Percentiles rank a stretch among this genome's conserved stretches.
phyloP scores from a whole-genome alignment of 1,140 invertebrate genomes.

The Cydia fagiglandana region DNA sequence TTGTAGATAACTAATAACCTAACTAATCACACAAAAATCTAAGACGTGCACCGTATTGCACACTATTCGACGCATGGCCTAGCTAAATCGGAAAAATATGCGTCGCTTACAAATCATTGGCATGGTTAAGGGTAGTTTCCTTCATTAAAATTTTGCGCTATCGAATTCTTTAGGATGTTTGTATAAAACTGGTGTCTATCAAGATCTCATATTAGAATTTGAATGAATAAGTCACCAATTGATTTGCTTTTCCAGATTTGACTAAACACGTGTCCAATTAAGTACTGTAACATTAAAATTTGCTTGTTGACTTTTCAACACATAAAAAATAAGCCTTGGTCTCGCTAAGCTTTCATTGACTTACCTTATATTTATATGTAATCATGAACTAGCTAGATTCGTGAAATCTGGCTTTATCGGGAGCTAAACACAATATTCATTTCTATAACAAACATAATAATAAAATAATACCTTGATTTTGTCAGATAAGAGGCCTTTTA shows the following conservation, averaged over 20 bases:
- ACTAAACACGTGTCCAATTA: neutral
- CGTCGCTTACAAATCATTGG: too few species aligned
- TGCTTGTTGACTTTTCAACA: neutral
- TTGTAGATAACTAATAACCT: slow-evolving; percentile 23
- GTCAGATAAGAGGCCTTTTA: neutral
- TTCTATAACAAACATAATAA: neutral
- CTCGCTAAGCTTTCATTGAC: neutral
- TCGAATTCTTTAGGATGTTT: too few species aligned
- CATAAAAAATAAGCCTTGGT: too few species aligned
- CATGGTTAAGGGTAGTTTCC: too few species aligned
- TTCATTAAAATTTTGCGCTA: too few species aligned
- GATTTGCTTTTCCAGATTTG: neutral
- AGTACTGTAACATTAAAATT: neutral
- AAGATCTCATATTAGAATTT: neutral
- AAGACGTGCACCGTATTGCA: neutral
- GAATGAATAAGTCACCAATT: neutral
- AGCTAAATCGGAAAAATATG: neutral
- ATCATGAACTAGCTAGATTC: too few species aligned
- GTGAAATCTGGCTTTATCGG: neutral
- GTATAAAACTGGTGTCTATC: neutral
- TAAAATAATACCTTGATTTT: neutral
- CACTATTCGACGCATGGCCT: neutral
- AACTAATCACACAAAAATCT: slow-evolving; percentile 29
- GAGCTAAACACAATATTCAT: neutral
- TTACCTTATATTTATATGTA: neutral